Percentiles rank a stretch among this genome's conserved stretches.
Conservation (phyloP, 2,888 invertebrate genomes). For the Himalopsyche tibetana region DNA sequence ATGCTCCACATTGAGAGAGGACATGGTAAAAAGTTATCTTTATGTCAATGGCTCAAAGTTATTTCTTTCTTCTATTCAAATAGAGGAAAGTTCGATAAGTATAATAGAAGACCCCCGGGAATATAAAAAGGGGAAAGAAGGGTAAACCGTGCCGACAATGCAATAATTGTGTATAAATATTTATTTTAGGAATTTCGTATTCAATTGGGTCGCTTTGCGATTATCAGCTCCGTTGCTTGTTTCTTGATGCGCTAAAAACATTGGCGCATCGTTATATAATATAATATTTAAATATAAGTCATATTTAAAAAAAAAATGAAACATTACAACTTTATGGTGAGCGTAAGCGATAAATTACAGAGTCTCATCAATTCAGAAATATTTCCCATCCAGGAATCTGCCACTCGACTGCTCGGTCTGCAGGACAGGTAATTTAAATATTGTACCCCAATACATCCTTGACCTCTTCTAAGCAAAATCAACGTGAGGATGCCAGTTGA, state of each 20-base stretch:
- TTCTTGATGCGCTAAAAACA: conserved; percentile 39
- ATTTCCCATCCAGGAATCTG: too few relatives aligned
- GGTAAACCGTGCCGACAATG: conserved; percentile 41
- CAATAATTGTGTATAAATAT: conserved; percentile 65
- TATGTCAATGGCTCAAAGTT: background rate
- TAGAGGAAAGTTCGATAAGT: conserved; percentile 49
- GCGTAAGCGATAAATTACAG: too few relatives aligned
- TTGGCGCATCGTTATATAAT: conserved; percentile 35
- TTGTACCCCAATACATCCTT: too few relatives aligned
- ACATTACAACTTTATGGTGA: too few relatives aligned
- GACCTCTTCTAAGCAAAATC: too few relatives aligned
- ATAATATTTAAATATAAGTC: too few relatives aligned
- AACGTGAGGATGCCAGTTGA: too few relatives aligned
- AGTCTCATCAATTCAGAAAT: too few relatives aligned
- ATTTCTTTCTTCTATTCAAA: conserved; percentile 23
- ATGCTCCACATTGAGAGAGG: too few relatives aligned
- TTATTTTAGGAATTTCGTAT: conserved; percentile 65
- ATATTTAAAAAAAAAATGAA: background rate
- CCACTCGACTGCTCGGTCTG: too few relatives aligned
- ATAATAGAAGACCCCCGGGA: conserved; percentile 44
- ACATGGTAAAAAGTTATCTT: background rate
- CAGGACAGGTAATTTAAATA: too few relatives aligned
- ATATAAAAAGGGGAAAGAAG: conserved; percentile 52
- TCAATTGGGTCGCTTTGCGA: conserved; percentile 65
- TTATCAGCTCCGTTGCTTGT: conserved; percentile 60